phyloP scores from a whole-genome alignment of 2,888 invertebrate genomes.

The Stenoptilia bipunctidactyla region DNA sequence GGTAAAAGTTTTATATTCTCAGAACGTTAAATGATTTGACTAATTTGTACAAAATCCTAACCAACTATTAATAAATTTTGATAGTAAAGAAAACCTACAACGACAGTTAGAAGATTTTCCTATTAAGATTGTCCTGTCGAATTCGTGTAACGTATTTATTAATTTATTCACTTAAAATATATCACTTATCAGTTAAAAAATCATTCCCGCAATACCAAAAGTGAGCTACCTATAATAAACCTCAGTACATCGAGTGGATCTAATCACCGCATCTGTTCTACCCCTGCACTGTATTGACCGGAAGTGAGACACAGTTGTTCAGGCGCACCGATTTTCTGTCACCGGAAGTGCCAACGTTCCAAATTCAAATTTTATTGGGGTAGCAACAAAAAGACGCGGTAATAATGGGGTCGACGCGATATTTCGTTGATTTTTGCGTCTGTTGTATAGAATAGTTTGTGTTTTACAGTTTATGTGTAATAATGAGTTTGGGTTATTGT shows the following conservation, averaged over 20 bases:
- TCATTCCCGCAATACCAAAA: too few relatives aligned
- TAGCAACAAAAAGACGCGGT: constrained; percentile 38
- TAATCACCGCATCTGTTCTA: constrained; percentile 64
- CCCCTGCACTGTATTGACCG: constrained; percentile 42
- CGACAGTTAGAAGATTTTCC: too few relatives aligned
- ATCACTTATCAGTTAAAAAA: too few relatives aligned
- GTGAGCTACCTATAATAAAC: constrained; percentile 39
- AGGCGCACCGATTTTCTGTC: constrained; percentile 64
- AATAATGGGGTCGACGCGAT: constrained; percentile 36
- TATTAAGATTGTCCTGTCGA: too few relatives aligned
- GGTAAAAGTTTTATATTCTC: too few relatives aligned
- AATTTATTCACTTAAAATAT: too few relatives aligned
- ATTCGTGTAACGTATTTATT: too few relatives aligned
- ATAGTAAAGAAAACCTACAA: too few relatives aligned
- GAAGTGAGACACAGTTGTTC: constrained; percentile 66
- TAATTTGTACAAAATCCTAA: too few relatives aligned
- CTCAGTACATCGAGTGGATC: constrained; percentile 47
- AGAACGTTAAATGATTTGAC: too few relatives aligned
- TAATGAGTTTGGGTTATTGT: constrained; percentile 1
- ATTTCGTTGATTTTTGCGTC: constrained; percentile 11
- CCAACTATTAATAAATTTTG: too few relatives aligned
- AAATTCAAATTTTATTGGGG: constrained; percentile 66
- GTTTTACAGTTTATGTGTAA: constrained; percentile 10
- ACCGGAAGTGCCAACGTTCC: constrained; percentile 66
- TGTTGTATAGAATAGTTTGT: constrained; percentile 18